Conservation (phyloP, 1,140 invertebrate genomes). For the Lepidurus packardi region DNA sequence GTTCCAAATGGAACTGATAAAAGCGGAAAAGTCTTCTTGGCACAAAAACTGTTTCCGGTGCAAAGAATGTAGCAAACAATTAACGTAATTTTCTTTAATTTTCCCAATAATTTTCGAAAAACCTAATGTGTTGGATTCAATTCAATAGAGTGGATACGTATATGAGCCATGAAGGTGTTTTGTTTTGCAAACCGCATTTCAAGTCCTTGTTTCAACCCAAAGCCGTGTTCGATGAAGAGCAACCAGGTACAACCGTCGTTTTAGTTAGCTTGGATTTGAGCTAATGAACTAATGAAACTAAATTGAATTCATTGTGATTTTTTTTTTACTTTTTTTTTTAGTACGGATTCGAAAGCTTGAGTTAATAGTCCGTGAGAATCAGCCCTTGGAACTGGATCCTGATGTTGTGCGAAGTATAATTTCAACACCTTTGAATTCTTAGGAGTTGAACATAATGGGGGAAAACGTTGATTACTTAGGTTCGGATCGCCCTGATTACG, state of each 20-base stretch:
- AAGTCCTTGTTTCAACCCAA: conserved; percentile 85
- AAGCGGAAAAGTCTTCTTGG: conserved; percentile 76
- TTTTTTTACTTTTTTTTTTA: neutral
- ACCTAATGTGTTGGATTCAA: conserved; percentile 36
- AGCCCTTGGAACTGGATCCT: conserved; percentile 77
- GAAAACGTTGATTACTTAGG: conserved; percentile 50
- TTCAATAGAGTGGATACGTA: conserved; percentile 75
- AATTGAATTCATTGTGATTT: neutral
- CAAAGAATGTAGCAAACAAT: conserved; percentile 76
- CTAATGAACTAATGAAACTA: neutral
- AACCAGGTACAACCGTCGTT: conserved; percentile 44
- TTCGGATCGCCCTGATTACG: conserved; percentile 80
- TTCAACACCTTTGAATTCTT: neutral
- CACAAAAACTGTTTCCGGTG: conserved; percentile 90
- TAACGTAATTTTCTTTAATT: conserved; percentile 60
- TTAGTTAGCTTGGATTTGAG: neutral
- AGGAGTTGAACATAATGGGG: conserved; percentile 2
- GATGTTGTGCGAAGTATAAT: conserved; percentile 83
- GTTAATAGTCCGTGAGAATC: conserved; percentile 85
- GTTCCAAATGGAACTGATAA: conserved; percentile 89
- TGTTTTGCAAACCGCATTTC: conserved; percentile 92
- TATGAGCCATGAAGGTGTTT: conserved; percentile 74
- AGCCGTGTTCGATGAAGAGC: conserved; percentile 63
- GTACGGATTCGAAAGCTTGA: conserved; percentile 58
- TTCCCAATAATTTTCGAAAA: neutral